Evolutionary conservation across 2,113 vertebrate species (phyloP).

Genomic region (Nothoprocta perdicaria): DNA sequence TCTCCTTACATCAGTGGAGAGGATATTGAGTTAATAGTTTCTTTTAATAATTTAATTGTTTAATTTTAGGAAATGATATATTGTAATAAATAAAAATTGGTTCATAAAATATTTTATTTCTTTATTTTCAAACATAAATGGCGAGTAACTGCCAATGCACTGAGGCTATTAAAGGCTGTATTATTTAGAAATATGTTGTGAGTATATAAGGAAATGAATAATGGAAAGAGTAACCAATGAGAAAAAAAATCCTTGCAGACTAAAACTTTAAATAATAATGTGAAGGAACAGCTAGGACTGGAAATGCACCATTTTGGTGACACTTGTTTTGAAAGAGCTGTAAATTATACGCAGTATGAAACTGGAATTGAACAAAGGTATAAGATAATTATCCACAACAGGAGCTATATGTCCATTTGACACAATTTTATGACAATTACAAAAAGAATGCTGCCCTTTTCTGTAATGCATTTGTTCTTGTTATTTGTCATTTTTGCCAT

Average conservation of each 20-base stretch:
- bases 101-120: neutral
- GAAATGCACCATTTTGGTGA: neutral
- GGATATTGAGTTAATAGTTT: neutral
- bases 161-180: neutral
- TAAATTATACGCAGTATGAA: neutral
- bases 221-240: neutral
- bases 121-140: neutral
- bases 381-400: slow-evolving; percentile 17
- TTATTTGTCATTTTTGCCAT: slow-evolving; percentile 39
- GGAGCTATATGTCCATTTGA: slow-evolving; percentile 40
- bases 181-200: neutral
- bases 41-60: neutral
- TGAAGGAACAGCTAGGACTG: neutral
- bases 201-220: neutral
- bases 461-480: slow-evolving; percentile 50
- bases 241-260: neutral
- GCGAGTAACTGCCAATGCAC: neutral
- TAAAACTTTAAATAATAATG: neutral
- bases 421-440: slow-evolving; percentile 40
- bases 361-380: neutral
- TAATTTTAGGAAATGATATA: neutral
- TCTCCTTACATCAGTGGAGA: neutral
- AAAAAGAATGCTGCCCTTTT: slow-evolving; percentile 40
- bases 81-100: neutral
- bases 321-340: neutral